Percentiles rank a stretch among this genome's conserved stretches.
phyloP scores from a whole-genome alignment of 1,140 invertebrate genomes.

The Aculops lycopersici region DNA sequence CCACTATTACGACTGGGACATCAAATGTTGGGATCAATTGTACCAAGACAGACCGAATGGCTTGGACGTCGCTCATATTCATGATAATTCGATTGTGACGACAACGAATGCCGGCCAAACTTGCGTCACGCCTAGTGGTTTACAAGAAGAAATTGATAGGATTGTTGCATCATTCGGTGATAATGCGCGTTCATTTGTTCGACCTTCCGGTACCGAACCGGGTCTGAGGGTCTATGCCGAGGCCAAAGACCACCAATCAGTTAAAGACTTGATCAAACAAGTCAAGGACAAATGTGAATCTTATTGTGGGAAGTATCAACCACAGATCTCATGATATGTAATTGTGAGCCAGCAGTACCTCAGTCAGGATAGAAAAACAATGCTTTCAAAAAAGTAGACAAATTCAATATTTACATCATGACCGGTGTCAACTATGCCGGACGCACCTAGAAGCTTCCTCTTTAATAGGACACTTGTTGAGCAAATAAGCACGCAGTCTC shows the following conservation, averaged over 20 bases:
- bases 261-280: slow-evolving; percentile 35
- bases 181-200: slow-evolving; percentile 13
- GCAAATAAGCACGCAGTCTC: slow-evolving; percentile 93
- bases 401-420: too few species aligned
- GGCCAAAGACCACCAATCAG: slow-evolving; percentile 34
- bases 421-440: too few species aligned
- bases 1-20: slow-evolving; percentile 36
- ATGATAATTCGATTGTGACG: slow-evolving; percentile 43
- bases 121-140: slow-evolving; percentile 36
- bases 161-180: slow-evolving; percentile 24
- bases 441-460: slow-evolving; percentile 5
- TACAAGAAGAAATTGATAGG: slow-evolving; percentile 47
- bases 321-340: too few species aligned
- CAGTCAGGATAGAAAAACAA: too few species aligned
- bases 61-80: slow-evolving; percentile 53
- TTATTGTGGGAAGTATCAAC: too few species aligned
- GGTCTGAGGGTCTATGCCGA: slow-evolving; percentile 83
- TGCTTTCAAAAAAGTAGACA: too few species aligned
- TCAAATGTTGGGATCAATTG: slow-evolving; percentile 37
- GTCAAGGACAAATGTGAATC: too few species aligned
- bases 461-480: slow-evolving; percentile 39
- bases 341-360: too few species aligned
- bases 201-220: slow-evolving; percentile 90
- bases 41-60: slow-evolving; percentile 60
- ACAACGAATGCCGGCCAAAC: slow-evolving; percentile 53